A percentile compares a stretch with the other conserved stretches of the same genome.
Conservation (phyloP, 37 sponge, comb jelly and placozoan genomes). For the Halichondria panicea region DNA sequence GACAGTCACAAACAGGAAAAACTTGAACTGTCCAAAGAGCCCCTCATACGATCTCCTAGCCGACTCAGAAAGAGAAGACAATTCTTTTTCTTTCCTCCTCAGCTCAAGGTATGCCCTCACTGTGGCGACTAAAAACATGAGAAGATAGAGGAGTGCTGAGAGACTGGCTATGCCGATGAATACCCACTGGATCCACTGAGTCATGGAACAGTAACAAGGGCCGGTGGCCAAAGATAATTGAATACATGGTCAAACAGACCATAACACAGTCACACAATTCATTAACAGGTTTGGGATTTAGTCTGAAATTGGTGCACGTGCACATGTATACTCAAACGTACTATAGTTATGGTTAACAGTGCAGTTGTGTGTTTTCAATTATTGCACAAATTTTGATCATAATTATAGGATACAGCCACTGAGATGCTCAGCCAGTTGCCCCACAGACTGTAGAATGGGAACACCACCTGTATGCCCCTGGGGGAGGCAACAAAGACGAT, state of each 20-base stretch:
- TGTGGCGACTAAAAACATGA: constrained; percentile 23
- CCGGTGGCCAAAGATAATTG: not conserved
- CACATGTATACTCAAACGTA: too few species aligned
- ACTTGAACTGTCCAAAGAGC: constrained; percentile 17
- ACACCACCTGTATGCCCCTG: constrained; percentile 35
- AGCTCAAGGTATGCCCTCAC: constrained; percentile 8
- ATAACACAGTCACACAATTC: not conserved
- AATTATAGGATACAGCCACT: constrained; percentile 74
- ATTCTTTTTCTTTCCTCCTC: constrained; percentile 10
- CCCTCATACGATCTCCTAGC: constrained; percentile 5
- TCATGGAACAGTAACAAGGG: too few species aligned
- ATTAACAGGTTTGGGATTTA: not conserved
- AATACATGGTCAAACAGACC: not conserved
- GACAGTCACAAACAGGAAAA: constrained; percentile 37
- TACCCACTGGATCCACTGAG: constrained; percentile 10
- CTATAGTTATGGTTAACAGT: too few species aligned
- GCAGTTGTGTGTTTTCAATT: too few species aligned
- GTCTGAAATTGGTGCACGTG: too few species aligned
- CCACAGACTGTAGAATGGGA: constrained; percentile 60
- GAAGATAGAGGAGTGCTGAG: constrained; percentile 20
- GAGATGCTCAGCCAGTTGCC: constrained; percentile 11
- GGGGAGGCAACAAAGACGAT: not conserved
- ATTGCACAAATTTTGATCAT: too few species aligned
- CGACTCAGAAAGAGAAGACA: constrained; percentile 2
- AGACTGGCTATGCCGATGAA: constrained; percentile 32